Evolutionary conservation across 1,140 invertebrate species (phyloP), one percentile per base, ranked within the genome.

Genomic region (Limonius californicus): DNA sequence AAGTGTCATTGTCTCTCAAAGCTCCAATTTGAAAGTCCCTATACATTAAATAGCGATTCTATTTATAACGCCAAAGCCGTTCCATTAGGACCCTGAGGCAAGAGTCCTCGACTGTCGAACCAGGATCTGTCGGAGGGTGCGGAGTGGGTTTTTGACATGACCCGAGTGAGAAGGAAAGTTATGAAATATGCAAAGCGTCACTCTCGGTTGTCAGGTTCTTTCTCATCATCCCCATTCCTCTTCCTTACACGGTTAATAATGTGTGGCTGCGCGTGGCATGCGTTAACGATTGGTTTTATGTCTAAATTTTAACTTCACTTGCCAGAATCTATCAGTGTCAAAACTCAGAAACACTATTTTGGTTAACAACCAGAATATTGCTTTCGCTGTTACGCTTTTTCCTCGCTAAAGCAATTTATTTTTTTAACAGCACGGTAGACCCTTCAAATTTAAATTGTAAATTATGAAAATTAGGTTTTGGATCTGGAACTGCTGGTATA

Each of bases 21-120:
- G 45, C 45, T 50, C 45, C 16, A 50, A 50, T 50, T 50, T 50
- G n/a, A 50, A 50, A 50, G 45, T 50, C 45, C 45, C 45, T 50
- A 50, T 50, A 19, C 45, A 50, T 50, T 50, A 50, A 50, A 50
- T 21, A 50, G 16, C 16, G 20, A 16, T 50, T 50, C 45, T 50
- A 50, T 50, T 50, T 50, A 50, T 50, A 50, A 50, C 15, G 19
- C 16, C 14, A 50, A 50, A 50, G 20, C 45, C 45, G 3, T 18
- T 50, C 45, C 45, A 50, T 50, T 50, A 50, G 16, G 35, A 12
- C 35, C 35, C 35, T 39, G n/a, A 27, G 23, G 8, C 35, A 14
- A 39, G n/a, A 39, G 35, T 39, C 8, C 35, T 39, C 8, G 8
- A 39, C n/a, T 39, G n/a, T 39, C 35, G 35, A 39, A 39, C 35